Evolutionary conservation across 2,888 invertebrate genomes (phyloP).

Genomic region (Panopea generosa): DNA sequence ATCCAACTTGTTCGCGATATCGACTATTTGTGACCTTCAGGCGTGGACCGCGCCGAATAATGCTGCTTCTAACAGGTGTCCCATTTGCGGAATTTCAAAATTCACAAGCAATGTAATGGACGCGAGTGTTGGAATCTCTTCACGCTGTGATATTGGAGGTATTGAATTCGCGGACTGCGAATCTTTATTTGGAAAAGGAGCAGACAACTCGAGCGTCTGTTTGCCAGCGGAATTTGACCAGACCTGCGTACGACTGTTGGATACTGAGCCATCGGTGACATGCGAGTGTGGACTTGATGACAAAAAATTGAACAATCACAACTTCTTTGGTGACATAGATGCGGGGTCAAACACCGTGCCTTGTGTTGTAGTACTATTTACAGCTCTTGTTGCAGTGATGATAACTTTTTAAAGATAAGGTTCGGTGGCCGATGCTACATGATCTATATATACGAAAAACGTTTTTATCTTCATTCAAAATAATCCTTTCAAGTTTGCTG

Average conservation of each 20-base stretch:
- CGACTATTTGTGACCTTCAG: conserved; percentile 47
- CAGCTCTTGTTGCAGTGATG: too few relatives aligned
- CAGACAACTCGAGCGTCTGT: conserved; percentile 20
- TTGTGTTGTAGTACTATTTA: too few relatives aligned
- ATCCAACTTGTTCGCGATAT: conserved; percentile 34
- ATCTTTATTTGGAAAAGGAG: background rate
- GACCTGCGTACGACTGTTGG: conserved; percentile 28
- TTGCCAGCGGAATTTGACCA: conserved; percentile 7
- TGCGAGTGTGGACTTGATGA: conserved; percentile 30
- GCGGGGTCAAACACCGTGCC: too few relatives aligned
- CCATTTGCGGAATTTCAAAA: conserved; percentile 52
- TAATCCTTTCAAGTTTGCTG: too few relatives aligned
- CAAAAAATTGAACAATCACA: background rate
- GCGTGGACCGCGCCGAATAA: conserved; percentile 31
- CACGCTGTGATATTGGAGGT: conserved; percentile 35
- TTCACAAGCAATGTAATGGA: conserved; percentile 36
- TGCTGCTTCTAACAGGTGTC: conserved; percentile 37
- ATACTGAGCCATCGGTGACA: background rate
- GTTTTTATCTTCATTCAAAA: too few relatives aligned
- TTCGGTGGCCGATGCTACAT: too few relatives aligned
- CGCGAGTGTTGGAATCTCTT: background rate
- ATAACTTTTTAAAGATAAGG: too few relatives aligned
- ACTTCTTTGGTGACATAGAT: too few relatives aligned
- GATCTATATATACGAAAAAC: too few relatives aligned
- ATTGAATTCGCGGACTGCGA: conserved; percentile 24